Conservation (phyloP, 2,797 vertebrate genomes). For the Darevskia mixta region DNA sequence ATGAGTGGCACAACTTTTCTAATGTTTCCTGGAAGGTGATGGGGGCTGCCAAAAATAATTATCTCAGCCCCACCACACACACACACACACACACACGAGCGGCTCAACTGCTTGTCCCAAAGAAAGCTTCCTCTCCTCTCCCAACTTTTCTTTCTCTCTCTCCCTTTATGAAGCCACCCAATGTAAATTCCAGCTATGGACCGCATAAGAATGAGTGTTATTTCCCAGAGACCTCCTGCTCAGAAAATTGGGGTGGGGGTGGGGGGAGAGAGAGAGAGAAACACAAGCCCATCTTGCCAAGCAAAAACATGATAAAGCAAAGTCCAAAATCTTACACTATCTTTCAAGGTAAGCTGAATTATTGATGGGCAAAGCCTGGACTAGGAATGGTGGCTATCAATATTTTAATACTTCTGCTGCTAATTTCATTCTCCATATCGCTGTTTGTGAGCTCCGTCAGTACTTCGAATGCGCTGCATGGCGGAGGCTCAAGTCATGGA, state of each 20-base stretch:
- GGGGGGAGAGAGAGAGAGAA: constrained; percentile 11
- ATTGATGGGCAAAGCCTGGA: constrained; percentile 89
- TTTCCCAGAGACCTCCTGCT: constrained; percentile 68
- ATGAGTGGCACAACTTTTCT: neutral
- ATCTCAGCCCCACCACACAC: too few relatives aligned
- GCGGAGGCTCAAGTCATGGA: constrained; percentile 20
- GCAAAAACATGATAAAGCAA: constrained; percentile 79
- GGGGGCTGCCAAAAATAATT: neutral
- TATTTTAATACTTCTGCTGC: constrained; percentile 91
- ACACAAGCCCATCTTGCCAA: constrained; percentile 75
- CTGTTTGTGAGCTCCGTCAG: constrained; percentile 71
- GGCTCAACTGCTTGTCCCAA: neutral
- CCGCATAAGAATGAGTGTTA: constrained; percentile 59
- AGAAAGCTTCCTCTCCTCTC: neutral
- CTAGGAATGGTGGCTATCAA: constrained; percentile 91
- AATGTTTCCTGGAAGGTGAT: neutral
- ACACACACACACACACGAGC: too few relatives aligned
- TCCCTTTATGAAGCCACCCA: constrained; percentile 51
- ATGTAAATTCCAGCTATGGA: constrained; percentile 65
- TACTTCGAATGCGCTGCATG: constrained; percentile 34
- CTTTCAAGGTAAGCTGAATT: constrained; percentile 94
- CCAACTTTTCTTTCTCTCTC: constrained; percentile 34
- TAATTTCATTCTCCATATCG: constrained; percentile 87
- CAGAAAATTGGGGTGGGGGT: constrained; percentile 26
- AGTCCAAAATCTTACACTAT: constrained; percentile 83